A percentile compares a stretch with the other conserved stretches of the same genome.
Evolutionary conservation across 2,888 invertebrate species (phyloP).

Genomic region (Callinectes sapidus): DNA sequence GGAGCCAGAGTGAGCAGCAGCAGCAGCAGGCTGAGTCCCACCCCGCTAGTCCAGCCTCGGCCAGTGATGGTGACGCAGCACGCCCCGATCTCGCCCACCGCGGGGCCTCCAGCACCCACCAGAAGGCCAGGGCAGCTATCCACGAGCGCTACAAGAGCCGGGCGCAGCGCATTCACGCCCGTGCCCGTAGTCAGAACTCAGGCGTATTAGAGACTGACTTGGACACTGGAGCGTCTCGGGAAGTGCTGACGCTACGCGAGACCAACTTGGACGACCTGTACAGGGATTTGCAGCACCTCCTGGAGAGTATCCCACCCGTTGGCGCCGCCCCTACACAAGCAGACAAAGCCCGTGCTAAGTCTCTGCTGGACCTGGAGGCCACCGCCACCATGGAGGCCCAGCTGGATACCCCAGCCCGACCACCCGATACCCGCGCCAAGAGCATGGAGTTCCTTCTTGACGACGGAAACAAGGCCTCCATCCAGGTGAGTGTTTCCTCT

Average conservation of each 20-base stretch:
- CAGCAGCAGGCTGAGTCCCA: slow-evolving; percentile 81
- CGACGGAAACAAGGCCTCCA: slow-evolving; percentile 91
- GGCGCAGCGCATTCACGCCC: slow-evolving; percentile 71
- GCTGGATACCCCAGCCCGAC: slow-evolving; percentile 64
- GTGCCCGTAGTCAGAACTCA: slow-evolving; percentile 75
- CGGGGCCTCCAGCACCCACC: slow-evolving; percentile 57
- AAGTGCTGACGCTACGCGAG: slow-evolving; percentile 69
- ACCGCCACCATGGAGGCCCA: slow-evolving; percentile 63
- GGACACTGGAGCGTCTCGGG: slow-evolving; percentile 74
- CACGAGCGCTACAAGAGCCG: slow-evolving; percentile 60
- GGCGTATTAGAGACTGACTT: slow-evolving; percentile 91
- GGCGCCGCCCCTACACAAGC: slow-evolving; percentile 41
- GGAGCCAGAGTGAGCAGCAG: slow-evolving; percentile 79
- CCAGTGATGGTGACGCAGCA: slow-evolving; percentile 68
- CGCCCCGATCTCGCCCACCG: slow-evolving; percentile 54
- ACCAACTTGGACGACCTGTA: slow-evolving; percentile 73
- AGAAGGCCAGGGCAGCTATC: slow-evolving; percentile 52
- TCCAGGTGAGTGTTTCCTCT: slow-evolving; percentile 83
- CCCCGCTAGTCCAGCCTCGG: slow-evolving; percentile 76
- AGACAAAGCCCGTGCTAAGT: slow-evolving; percentile 71
- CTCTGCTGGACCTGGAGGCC: slow-evolving; percentile 71
- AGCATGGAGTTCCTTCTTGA: slow-evolving; percentile 97
- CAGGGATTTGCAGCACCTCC: slow-evolving; percentile 64
- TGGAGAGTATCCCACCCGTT: slow-evolving; percentile 64
- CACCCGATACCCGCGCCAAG: slow-evolving; percentile 79